Percentiles rank a stretch among this genome's conserved stretches.
These are phyloP conservation scores for Paralinhomoeus sp. DNA, from an alignment of 2,888 invertebrate genomes.

Conservation along the genomic window DNA sequence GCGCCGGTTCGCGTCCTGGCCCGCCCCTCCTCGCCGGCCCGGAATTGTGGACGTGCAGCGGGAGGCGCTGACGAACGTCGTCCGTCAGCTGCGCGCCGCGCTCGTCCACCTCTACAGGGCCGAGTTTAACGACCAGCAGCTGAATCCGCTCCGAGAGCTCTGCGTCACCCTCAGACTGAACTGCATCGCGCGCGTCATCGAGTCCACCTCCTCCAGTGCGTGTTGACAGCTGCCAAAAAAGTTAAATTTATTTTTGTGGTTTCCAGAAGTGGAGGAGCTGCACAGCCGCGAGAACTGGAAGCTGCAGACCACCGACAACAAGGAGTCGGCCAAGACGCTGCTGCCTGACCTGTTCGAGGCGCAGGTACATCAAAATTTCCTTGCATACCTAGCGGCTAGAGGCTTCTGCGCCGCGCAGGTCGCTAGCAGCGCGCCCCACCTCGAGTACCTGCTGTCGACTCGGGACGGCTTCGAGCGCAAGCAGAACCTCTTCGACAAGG, in stretches of 20 bases:
- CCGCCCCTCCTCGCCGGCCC: no score
- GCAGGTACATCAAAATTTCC: constrained; percentile 1
- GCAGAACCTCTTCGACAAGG: not conserved
- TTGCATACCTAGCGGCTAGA: no score
- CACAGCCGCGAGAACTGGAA: constrained; percentile 20
- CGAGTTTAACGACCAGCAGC: constrained; percentile 1
- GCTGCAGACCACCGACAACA: constrained; percentile 13
- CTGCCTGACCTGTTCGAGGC: constrained; percentile 16
- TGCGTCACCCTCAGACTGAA: constrained; percentile 19
- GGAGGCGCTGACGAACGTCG: not conserved
- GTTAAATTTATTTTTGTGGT: no score
- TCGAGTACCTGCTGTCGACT: no score
- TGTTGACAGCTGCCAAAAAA: no score
- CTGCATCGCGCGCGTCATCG: constrained; percentile 13
- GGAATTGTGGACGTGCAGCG: not conserved
- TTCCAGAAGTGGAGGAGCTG: constrained; percentile 12
- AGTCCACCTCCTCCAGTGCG: constrained; percentile 5
- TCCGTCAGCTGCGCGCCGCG: not conserved
- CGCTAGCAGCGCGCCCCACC: no score
- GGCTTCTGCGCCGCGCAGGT: no score
- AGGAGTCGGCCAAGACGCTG: constrained; percentile 14
- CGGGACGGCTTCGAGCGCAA: not conserved
- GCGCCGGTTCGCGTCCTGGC: constrained; percentile 18
- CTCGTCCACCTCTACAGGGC: no score
- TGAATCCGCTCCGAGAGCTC: constrained; percentile 18